Evolutionary conservation across 1,140 invertebrate genomes (phyloP), one percentile per base, ranked within the genome.

Genomic region (Drosophila biarmipes): DNA sequence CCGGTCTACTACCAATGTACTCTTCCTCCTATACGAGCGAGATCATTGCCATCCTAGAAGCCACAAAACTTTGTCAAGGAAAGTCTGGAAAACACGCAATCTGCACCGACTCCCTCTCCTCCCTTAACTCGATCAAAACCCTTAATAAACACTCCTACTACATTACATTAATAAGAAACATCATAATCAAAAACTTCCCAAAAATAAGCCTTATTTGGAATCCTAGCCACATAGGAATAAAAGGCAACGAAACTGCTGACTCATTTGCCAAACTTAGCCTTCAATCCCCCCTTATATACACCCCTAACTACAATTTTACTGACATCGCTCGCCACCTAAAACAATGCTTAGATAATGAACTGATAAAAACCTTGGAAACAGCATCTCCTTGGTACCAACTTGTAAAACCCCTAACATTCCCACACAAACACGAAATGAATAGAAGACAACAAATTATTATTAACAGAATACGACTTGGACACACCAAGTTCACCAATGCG

Each of bases 171-270:
- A 38, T 38, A 38, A 38, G 37, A 15, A 38, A 15, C 37, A 38
- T 38, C 37, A 6, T 38, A 38, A 38, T n/a, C n/a, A 38, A 38
- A 38, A 38, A 38, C 37, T 38, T 38, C 6, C 37, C 37, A n/a
- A 38, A 38, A 38, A 38, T 38, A 38, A n/a, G 37, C 37, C 37
- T 38, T 38, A 38, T 15, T 38, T 38, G 37, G n/a, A 38, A 7
- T 38, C 37, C 37, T 31, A 38, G n/a, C 37, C 37, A 38, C 37
- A 40, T 40, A 40, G 37, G 37, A 40, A 40, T 40, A 17, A 40
- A 40, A 8, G 37, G 37, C 7, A 40, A 40, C n/a, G n/a, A 40
- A 40, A 40, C 37, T 15, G 37, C 37, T 40, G 37, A 40, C n/a
- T 40, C 37, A 40, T 17, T 15, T 40, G 37, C 37, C 37, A 40